phyloP scores from a whole-genome alignment of 2,888 invertebrate genomes.

The Graphium colonna region DNA sequence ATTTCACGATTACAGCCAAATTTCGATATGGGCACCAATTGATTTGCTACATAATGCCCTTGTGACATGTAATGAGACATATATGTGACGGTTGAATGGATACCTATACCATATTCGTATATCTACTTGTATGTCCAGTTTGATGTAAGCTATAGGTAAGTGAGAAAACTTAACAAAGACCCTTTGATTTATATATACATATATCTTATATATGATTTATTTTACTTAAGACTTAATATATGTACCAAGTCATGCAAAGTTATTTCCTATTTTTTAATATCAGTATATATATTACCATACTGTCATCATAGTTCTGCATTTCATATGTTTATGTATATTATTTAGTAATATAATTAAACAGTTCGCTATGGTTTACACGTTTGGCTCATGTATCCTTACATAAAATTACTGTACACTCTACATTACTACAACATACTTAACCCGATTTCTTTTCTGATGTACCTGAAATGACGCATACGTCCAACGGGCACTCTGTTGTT shows the following conservation, averaged over 20 bases:
- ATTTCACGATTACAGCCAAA: background rate
- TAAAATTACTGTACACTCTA: background rate
- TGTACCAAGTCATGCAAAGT: background rate
- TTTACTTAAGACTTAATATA: background rate
- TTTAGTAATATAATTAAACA: background rate
- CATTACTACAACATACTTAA: background rate
- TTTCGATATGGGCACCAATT: conserved; percentile 9
- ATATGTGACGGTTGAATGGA: background rate
- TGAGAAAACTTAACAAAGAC: background rate
- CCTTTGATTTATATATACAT: background rate
- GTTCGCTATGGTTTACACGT: background rate
- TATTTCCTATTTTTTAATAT: background rate
- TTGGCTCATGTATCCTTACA: background rate
- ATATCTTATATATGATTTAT: background rate
- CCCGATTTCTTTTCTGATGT: conserved; percentile 2
- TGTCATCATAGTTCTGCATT: background rate
- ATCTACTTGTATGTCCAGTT: conserved; percentile 1
- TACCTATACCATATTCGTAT: no score
- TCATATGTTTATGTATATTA: background rate
- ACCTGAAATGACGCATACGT: background rate
- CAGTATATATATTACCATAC: background rate
- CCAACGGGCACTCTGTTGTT: conserved; percentile 22
- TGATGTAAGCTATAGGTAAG: background rate
- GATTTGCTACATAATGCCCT: conserved; percentile 14
- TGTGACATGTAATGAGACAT: background rate